Evolutionary conservation across 2,797 vertebrate species (phyloP).

Genomic region (Neopelma chrysocephalum): DNA sequence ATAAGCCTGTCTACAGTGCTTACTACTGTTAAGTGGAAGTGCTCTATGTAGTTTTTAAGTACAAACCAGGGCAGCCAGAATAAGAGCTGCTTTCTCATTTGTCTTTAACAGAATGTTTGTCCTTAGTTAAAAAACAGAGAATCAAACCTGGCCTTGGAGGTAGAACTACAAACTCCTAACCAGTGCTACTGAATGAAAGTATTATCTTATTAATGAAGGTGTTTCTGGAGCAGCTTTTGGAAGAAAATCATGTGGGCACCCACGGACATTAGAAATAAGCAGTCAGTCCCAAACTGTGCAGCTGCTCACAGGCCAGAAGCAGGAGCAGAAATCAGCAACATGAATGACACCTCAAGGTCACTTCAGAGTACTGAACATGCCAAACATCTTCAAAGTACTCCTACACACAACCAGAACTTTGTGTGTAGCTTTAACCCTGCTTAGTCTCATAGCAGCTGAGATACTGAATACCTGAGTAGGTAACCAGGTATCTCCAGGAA

Average conservation of each 20-base stretch:
- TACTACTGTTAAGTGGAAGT: background rate
- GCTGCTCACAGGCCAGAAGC: conserved; percentile 12
- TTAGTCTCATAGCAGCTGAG: conserved; percentile 52
- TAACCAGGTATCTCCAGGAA: conserved; percentile 38
- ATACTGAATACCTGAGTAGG: conserved; percentile 38
- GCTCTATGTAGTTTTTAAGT: background rate
- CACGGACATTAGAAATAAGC: background rate
- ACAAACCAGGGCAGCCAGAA: background rate
- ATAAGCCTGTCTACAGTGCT: background rate
- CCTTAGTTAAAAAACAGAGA: background rate
- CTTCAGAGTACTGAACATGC: conserved; percentile 44
- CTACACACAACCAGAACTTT: background rate
- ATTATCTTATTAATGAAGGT: background rate
- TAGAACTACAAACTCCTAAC: conserved; percentile 15
- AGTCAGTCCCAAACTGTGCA: conserved; percentile 19
- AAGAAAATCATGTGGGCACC: background rate
- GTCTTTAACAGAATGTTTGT: background rate
- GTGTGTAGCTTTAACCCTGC: conserved; percentile 53
- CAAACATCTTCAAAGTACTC: conserved; percentile 25
- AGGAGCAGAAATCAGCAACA: conserved; percentile 29
- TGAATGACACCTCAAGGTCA: conserved; percentile 48
- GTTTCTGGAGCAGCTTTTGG: conserved; percentile 29
- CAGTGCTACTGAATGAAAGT: background rate
- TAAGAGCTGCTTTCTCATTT: background rate
- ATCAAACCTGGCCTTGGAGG: conserved; percentile 1